phyloP scores from a whole-genome alignment of 1,140 invertebrate species.

The Macrobrachium nipponense region DNA sequence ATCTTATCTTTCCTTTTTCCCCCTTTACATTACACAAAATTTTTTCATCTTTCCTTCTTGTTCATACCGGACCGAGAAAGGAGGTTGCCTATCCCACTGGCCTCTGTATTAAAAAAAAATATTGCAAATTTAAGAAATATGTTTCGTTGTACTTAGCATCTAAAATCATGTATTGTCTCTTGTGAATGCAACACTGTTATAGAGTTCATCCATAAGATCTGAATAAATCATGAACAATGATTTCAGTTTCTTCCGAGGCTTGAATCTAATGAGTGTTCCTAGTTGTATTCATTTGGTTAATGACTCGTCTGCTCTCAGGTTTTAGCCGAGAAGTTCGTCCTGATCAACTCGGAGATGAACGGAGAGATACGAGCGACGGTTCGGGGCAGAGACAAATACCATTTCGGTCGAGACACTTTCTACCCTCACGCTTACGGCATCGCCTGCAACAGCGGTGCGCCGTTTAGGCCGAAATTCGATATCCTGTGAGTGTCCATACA shows the following conservation, averaged over 20 bases:
- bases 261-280: too few relatives aligned
- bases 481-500: slow-evolving; percentile 13
- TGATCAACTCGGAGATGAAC: slow-evolving; percentile 48
- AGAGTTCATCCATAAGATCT: too few relatives aligned
- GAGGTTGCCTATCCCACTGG: too few relatives aligned
- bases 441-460: slow-evolving; percentile 35
- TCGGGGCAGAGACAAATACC: slow-evolving; percentile 22
- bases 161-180: background rate
- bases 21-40: too few relatives aligned
- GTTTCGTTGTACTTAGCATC: background rate
- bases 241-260: too few relatives aligned
- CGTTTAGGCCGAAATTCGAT: slow-evolving; percentile 35
- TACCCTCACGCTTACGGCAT: slow-evolving; percentile 47
- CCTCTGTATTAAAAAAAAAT: too few relatives aligned
- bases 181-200: too few relatives aligned
- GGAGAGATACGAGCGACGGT: slow-evolving; percentile 37
- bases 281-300: background rate
- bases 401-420: slow-evolving; percentile 36
- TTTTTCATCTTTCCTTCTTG: too few relatives aligned
- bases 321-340: slow-evolving; percentile 37
- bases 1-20: background rate
- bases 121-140: background rate
- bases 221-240: too few relatives aligned
- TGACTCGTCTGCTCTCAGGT: background rate
- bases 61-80: too few relatives aligned